These are phyloP conservation scores for Mechanitis messenoides DNA, from an alignment of 2,888 invertebrate genomes.

Conservation along the genomic window DNA sequence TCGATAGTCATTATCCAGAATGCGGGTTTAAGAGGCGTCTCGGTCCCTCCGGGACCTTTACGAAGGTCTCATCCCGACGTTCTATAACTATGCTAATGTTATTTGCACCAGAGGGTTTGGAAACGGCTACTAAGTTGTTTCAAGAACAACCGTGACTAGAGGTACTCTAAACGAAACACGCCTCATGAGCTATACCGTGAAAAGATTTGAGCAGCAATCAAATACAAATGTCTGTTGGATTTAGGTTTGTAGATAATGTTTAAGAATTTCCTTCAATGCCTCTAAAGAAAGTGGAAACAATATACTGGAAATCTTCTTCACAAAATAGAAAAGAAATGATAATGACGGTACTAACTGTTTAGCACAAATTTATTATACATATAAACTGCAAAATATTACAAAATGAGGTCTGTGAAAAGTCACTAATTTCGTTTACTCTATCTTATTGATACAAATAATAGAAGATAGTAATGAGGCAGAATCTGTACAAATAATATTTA, in stretches of 20 bases:
- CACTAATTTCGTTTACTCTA: too few relatives aligned
- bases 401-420: too few relatives aligned
- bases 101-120: slow-evolving; percentile 71
- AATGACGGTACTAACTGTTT: too few relatives aligned
- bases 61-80: slow-evolving; percentile 71
- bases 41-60: slow-evolving; percentile 69
- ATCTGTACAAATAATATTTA: too few relatives aligned
- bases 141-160: slow-evolving; percentile 12
- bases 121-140: slow-evolving; percentile 42
- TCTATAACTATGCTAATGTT: slow-evolving; percentile 77
- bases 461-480: too few relatives aligned
- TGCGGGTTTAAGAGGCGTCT: slow-evolving; percentile 72
- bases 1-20: slow-evolving; percentile 76
- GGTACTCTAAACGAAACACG: slow-evolving; percentile 18
- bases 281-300: too few relatives aligned
- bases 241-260: slow-evolving; percentile 2
- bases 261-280: neutral
- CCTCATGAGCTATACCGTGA: slow-evolving; percentile 30
- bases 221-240: slow-evolving; percentile 17
- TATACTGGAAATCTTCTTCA: too few relatives aligned
- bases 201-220: slow-evolving; percentile 29
- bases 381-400: too few relatives aligned
- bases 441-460: too few relatives aligned
- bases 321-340: too few relatives aligned
- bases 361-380: too few relatives aligned